Conservation (phyloP, 92 coral and sea anemone genomes). For the Diadumene lineata region DNA sequence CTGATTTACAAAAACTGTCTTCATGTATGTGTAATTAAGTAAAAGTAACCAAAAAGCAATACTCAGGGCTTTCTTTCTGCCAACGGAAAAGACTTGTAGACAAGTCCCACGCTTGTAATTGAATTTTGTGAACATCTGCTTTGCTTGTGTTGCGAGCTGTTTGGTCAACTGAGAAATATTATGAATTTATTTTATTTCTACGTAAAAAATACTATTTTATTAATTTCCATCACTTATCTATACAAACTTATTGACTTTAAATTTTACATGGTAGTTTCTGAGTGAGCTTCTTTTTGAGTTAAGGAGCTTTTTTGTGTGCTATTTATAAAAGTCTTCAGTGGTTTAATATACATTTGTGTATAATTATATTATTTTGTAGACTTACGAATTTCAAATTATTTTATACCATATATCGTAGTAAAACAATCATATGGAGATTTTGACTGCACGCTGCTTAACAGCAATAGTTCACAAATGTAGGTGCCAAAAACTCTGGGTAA, state of each 20-base stretch:
- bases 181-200: not conserved
- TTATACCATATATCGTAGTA: not conserved
- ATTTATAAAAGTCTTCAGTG: no score
- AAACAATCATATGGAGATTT: not conserved
- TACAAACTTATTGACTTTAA: no score
- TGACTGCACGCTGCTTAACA: not conserved
- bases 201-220: not conserved
- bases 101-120: constrained; percentile 20
- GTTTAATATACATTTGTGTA: no score
- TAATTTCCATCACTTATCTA: no score
- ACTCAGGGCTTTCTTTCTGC: constrained; percentile 5
- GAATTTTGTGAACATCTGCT: constrained; percentile 21
- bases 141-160: constrained; percentile 9
- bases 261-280: no score
- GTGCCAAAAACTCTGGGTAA: not conserved
- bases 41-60: constrained; percentile 7
- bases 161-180: not conserved
- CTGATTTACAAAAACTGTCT: not conserved
- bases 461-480: not conserved
- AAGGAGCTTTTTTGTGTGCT: no score
- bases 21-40: not conserved
- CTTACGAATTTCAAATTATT: constrained; percentile 2
- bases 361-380: not conserved
- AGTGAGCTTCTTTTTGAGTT: no score
- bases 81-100: constrained; percentile 15